Evolutionary conservation across 2,113 vertebrate genomes (phyloP), one percentile per base, ranked within the genome.

Genomic region (Ammospiza nelsoni): DNA sequence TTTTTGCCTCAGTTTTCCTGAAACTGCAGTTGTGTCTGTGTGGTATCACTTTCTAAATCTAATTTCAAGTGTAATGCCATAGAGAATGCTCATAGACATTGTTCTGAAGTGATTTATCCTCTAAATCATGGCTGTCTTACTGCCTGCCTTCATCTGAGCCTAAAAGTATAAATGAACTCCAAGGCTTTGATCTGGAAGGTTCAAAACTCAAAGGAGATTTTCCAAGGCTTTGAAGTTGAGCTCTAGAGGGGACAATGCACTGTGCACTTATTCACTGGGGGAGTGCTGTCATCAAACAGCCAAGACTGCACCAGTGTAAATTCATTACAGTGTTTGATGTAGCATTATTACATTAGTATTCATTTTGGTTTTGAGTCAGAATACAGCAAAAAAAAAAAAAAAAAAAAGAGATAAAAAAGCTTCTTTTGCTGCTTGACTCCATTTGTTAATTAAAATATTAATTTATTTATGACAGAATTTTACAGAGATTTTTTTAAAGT

Each of bases 181-280:
- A 96, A 95, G 91, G 94, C 96, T 98, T 98, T 98, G 98, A 98
- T 98, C 98, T 97, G 87, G 86, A 88, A 97, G 97, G 96, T 97
- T 96, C 94, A 94, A 92, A 96, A 96, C 92, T 95, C 94, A 96
- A 96, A 96, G 96, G 95, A 96, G 94, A 93, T 95, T 97, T 97
- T 91, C 82, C 91, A 92, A 94, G 84, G 91, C 93, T 97, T 98
- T 98, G 97, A 98, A 97, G 97, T 96, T 95, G 94, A 89, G 92
- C 97, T 94, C 96, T 86, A 91, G 92, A 95, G 97, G 93, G 97
- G 97, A 96, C 97, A 97, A 98, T 97, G 96, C 97, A 97, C 97
- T 98, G 97, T 98, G 96, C 97, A 95, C 95, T 96, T 96, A 98
- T 98, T 98, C 98, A 95, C 65, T 92, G 84, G 69, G 89, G 84